These are phyloP conservation scores for Strigamia maritima DNA, from an alignment of 2,888 invertebrate genomes.

Conservation along the genomic window DNA sequence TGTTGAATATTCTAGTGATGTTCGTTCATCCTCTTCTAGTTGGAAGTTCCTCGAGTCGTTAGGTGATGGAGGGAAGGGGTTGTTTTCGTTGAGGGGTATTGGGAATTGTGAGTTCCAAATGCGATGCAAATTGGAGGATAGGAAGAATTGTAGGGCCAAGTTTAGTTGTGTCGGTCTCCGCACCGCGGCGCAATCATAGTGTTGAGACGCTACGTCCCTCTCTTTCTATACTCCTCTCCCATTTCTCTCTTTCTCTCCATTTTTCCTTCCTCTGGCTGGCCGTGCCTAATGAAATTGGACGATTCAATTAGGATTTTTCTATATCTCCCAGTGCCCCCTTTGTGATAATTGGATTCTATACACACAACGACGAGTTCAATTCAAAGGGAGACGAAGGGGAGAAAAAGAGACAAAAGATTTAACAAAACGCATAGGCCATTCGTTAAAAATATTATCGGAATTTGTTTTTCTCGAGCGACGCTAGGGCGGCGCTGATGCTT, in stretches of 20 bases:
- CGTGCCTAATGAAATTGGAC: conserved; percentile 4
- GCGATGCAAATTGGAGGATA: conserved; percentile 4
- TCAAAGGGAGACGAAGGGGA: not conserved
- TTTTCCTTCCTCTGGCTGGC: conserved; percentile 4
- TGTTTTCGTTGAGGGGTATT: conserved; percentile 4
- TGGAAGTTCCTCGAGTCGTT: not conserved
- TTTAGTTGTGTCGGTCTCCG: conserved; percentile 4
- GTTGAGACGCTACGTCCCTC: conserved; percentile 4
- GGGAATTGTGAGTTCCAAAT: not conserved
- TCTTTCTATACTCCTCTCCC: not conserved
- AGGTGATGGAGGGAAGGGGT: conserved; percentile 4
- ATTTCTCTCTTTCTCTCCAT: not conserved
- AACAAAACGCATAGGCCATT: not conserved
- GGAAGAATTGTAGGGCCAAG: conserved; percentile 4
- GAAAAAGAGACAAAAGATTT: not conserved
- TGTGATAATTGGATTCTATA: conserved; percentile 4
- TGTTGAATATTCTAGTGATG: conserved; percentile 4
- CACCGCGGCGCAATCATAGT: conserved; percentile 4
- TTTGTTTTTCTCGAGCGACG: not conserved
- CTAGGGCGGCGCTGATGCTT: not conserved
- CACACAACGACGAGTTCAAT: conserved; percentile 4
- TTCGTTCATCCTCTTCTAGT: not conserved
- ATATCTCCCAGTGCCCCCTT: conserved; percentile 4
- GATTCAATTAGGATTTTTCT: conserved; percentile 4
- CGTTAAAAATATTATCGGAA: not conserved